These are phyloP conservation scores for Antechinus stuartii DNA, from an alignment of 2,113 vertebrate genomes.

Conservation along the genomic window DNA sequence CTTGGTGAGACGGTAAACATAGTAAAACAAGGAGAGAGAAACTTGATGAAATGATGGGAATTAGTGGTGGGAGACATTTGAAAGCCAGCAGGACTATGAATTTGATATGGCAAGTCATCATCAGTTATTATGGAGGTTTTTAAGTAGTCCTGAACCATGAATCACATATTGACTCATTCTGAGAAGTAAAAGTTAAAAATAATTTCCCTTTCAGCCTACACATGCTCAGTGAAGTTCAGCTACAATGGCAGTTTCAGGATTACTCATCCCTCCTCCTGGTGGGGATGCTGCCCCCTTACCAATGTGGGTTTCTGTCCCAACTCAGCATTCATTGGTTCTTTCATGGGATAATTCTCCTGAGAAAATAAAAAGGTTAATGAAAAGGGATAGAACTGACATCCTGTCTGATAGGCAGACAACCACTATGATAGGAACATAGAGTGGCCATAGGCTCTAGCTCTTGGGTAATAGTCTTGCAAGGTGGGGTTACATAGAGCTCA, in stretches of 20 bases:
- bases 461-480: background rate
- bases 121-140: background rate
- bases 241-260: background rate
- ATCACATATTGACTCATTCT: background rate
- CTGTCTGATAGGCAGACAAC: background rate
- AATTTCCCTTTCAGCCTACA: background rate
- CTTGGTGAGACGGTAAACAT: background rate
- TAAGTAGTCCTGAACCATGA: background rate
- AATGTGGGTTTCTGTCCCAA: background rate
- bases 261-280: background rate
- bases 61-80: background rate
- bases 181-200: background rate
- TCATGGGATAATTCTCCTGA: background rate
- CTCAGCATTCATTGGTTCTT: background rate
- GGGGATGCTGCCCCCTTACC: background rate
- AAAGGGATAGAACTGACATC: background rate
- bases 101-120: background rate
- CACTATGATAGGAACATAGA: background rate
- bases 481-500: background rate
- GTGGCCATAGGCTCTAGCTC: background rate
- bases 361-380: background rate
- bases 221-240: background rate
- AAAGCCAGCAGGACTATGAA: background rate
- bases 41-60: background rate
- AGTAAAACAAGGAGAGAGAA: background rate